Conservation (phyloP, 2,113 vertebrate genomes). For the Poeciliopsis turrubarensis region DNA sequence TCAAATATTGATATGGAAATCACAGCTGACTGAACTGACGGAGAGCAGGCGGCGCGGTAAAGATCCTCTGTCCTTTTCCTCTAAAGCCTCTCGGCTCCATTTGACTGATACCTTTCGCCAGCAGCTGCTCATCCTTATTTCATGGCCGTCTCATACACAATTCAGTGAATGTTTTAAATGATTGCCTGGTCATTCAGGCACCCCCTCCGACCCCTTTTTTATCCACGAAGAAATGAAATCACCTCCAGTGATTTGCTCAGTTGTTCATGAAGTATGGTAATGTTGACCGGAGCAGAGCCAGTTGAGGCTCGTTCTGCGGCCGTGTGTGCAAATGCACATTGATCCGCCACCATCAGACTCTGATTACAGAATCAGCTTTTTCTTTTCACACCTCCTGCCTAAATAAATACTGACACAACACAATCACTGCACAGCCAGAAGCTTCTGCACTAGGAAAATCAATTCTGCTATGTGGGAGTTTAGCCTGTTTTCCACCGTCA, state of each 20-base stretch:
- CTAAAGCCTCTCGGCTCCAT: constrained; percentile 42
- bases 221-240: constrained; percentile 25
- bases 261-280: constrained; percentile 27
- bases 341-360: constrained; percentile 42
- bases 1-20: constrained; percentile 88
- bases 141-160: constrained; percentile 50
- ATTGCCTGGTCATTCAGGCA: constrained; percentile 3
- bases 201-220: neutral
- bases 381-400: constrained; percentile 31
- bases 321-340: constrained; percentile 17
- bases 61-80: constrained; percentile 46
- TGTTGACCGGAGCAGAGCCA: constrained; percentile 5
- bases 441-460: constrained; percentile 17
- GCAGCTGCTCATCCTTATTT: constrained; percentile 64
- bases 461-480: constrained; percentile 14
- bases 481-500: constrained; percentile 18
- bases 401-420: constrained; percentile 28
- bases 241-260: constrained; percentile 32
- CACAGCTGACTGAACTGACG: constrained; percentile 78
- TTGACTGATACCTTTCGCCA: constrained; percentile 60
- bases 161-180: constrained; percentile 11
- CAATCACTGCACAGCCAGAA: constrained; percentile 29
- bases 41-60: constrained; percentile 56
- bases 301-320: constrained; percentile 7
- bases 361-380: constrained; percentile 48